Percentiles rank a stretch among this genome's conserved stretches.
phyloP scores from a whole-genome alignment of 2,113 vertebrate species.

The Atractosteus spatula region DNA sequence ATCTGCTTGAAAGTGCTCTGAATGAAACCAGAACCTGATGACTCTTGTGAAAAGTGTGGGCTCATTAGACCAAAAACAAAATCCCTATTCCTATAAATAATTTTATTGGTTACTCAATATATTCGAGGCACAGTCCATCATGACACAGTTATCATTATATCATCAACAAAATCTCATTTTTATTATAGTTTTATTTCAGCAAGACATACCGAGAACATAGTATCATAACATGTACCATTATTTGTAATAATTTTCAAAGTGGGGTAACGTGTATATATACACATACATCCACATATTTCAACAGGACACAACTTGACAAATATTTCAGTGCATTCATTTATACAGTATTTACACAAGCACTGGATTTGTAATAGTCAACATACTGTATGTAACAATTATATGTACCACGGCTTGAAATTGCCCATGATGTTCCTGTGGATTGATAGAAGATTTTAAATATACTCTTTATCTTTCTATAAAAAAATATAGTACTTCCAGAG shows the following conservation, averaged over 20 bases:
- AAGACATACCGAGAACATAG: constrained; percentile 45
- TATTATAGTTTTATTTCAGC: constrained; percentile 58
- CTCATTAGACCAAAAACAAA: no score
- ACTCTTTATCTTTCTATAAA: neutral
- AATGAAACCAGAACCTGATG: no score
- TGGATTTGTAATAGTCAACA: constrained; percentile 14
- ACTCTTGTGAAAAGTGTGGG: no score
- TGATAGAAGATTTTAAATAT: no score
- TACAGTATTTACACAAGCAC: neutral
- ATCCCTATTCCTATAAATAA: no score
- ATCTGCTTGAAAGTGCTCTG: no score
- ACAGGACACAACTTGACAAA: constrained; percentile 4
- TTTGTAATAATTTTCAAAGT: constrained; percentile 16
- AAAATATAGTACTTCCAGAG: constrained; percentile 17
- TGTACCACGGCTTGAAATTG: neutral
- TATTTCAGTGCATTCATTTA: constrained; percentile 15
- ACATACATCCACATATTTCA: constrained; percentile 5
- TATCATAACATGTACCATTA: constrained; percentile 60
- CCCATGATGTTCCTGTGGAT: no score
- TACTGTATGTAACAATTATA: constrained; percentile 8
- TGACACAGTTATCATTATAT: neutral
- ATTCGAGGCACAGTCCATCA: no score
- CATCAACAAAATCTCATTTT: neutral
- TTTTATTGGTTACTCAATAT: no score
- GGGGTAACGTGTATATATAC: no score